A percentile compares a stretch with the other conserved stretches of the same genome.
phyloP scores from a whole-genome alignment of 2,113 vertebrate species.

The Malurus alboscapulatus region DNA sequence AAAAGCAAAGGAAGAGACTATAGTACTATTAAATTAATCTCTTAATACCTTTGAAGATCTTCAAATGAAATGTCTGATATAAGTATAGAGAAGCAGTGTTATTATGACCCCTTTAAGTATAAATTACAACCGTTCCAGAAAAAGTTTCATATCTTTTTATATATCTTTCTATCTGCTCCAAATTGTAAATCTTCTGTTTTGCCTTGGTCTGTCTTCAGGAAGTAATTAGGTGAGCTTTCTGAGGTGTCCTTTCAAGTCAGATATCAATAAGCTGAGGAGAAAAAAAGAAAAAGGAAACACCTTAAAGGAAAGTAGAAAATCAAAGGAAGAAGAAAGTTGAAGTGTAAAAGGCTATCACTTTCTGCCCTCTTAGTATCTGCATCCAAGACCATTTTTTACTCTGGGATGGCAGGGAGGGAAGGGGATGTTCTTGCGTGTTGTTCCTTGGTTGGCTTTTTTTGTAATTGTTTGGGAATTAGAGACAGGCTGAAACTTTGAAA shows the following conservation, averaged over 20 bases:
- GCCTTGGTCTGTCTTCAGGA: background rate
- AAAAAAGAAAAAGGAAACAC: background rate
- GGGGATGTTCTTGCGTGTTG: background rate
- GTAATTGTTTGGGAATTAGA: constrained; percentile 36
- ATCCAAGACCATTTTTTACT: background rate
- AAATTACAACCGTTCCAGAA: background rate
- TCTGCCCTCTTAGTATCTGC: background rate
- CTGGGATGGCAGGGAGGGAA: background rate
- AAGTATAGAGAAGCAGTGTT: background rate
- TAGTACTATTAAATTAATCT: background rate
- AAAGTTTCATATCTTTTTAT: background rate
- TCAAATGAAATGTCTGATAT: background rate
- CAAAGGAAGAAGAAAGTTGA: background rate
- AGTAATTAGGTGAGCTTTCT: background rate
- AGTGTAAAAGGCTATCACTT: background rate
- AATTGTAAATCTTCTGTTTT: background rate
- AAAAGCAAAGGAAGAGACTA: background rate
- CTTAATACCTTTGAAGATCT: background rate
- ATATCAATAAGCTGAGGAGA: background rate
- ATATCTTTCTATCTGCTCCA: background rate
- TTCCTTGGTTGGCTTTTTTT: background rate
- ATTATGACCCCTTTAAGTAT: background rate
- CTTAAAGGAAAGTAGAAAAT: background rate
- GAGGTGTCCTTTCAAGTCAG: background rate
- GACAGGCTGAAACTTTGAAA: background rate